Conservation (phyloP, 2,888 invertebrate species). For the Eurois occulta region DNA sequence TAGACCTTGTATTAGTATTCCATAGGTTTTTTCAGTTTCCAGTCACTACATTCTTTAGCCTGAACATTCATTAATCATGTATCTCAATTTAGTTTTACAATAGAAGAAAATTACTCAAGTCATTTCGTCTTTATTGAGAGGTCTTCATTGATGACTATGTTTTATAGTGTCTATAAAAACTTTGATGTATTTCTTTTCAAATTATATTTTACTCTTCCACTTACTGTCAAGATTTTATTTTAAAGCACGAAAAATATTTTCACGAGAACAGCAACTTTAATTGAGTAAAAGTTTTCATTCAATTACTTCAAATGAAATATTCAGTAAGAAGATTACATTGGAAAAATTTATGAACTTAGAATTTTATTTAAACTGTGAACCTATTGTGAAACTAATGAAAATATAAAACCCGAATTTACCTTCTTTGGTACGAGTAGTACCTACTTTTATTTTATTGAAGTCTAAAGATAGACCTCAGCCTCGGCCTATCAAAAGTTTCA, state of each 20-base stretch:
- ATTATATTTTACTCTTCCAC: not conserved
- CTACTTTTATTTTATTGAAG: constrained; percentile 9
- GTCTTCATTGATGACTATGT: constrained; percentile 8
- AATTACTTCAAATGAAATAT: not conserved
- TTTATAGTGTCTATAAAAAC: not conserved
- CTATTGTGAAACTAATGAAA: constrained; percentile 12
- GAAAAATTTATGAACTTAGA: not conserved
- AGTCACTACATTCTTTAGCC: constrained; percentile 25
- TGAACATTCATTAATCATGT: constrained; percentile 31
- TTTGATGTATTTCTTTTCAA: constrained; percentile 5
- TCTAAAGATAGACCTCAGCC: not conserved
- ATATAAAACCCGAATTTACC: not conserved
- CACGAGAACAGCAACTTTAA: not conserved
- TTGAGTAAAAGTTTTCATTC: not conserved
- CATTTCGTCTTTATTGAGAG: constrained; percentile 26
- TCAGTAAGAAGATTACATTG: not conserved
- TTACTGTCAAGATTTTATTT: not conserved
- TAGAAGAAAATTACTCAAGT: not conserved
- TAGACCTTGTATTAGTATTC: constrained; percentile 52
- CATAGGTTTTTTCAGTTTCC: constrained; percentile 24
- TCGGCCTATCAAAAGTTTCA: not conserved
- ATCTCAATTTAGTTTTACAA: constrained; percentile 28
- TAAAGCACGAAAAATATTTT: not conserved
- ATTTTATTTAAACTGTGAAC: constrained; percentile 19
- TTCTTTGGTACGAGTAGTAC: not conserved